Evolutionary conservation across 2,113 vertebrate species (phyloP).

Genomic region (Mobula birostris): DNA sequence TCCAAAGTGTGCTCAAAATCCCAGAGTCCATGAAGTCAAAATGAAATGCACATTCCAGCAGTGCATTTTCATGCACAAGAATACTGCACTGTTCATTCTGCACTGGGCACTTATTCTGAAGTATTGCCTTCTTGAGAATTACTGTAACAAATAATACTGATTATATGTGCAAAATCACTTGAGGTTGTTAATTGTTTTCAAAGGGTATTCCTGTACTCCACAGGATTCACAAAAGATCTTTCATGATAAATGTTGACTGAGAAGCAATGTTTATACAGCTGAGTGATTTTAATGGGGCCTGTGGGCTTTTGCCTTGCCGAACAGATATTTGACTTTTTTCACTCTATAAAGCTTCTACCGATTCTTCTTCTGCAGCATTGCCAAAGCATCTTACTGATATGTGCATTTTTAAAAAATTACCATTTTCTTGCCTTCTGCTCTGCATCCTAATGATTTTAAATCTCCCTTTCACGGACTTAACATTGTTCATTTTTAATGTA

Average conservation of each 20-base stretch:
- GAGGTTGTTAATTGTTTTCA: constrained; percentile 4
- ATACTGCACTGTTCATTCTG: neutral
- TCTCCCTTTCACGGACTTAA: neutral
- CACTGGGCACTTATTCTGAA: neutral
- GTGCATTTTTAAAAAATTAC: neutral
- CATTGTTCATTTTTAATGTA: neutral
- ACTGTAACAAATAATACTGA: neutral
- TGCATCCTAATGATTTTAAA: neutral
- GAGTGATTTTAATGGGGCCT: neutral
- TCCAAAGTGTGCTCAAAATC: neutral
- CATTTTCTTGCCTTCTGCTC: neutral
- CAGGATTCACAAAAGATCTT: neutral
- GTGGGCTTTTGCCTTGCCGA: neutral
- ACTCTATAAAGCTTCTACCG: neutral
- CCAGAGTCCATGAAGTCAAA: neutral
- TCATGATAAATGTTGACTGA: constrained; percentile 1
- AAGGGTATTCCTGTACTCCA: neutral
- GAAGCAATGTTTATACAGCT: neutral
- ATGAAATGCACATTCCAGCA: neutral
- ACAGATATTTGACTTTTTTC: neutral
- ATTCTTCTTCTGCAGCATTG: neutral
- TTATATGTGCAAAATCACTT: neutral
- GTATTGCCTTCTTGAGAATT: neutral
- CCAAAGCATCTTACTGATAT: neutral
- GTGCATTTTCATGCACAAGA: neutral